Conservation (phyloP, 2,113 vertebrate species). For the Syngnathoides biaculeatus region DNA sequence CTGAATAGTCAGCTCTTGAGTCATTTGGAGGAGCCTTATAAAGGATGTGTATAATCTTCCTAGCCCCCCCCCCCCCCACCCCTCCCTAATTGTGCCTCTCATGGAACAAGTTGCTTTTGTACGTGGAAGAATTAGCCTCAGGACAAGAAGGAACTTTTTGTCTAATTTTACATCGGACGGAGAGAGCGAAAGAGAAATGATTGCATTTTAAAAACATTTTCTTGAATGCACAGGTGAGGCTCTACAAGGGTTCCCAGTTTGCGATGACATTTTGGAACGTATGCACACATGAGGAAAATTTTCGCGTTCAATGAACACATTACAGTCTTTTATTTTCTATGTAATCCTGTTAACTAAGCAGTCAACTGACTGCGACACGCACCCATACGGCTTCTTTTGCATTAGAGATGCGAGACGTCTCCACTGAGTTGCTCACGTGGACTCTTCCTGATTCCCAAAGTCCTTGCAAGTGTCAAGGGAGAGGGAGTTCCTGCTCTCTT, state of each 20-base stretch:
- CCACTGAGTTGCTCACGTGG: neutral
- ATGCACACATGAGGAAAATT: no score
- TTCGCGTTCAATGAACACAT: no score
- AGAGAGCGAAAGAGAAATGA: neutral
- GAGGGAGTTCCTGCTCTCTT: conserved; percentile 21
- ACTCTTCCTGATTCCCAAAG: neutral
- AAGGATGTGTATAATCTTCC: conserved; percentile 68
- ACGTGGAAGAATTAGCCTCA: conserved; percentile 40
- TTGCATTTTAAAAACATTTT: neutral
- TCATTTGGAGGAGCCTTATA: conserved; percentile 68
- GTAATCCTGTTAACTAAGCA: no score
- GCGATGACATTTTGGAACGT: no score
- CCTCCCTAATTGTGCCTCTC: conserved; percentile 63
- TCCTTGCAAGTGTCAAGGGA: neutral
- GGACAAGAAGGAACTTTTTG: conserved; percentile 17
- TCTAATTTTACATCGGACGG: neutral
- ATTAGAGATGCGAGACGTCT: neutral
- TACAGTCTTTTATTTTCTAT: no score
- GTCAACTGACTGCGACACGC: no score
- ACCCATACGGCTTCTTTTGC: no score
- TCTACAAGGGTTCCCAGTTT: no score
- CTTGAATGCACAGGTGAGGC: neutral
- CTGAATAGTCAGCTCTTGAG: conserved; percentile 64
- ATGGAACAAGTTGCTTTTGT: conserved; percentile 65
- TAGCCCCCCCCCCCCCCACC: conserved; percentile 50